Conservation (phyloP, 2,113 vertebrate species). For the Stercorarius parasiticus region DNA sequence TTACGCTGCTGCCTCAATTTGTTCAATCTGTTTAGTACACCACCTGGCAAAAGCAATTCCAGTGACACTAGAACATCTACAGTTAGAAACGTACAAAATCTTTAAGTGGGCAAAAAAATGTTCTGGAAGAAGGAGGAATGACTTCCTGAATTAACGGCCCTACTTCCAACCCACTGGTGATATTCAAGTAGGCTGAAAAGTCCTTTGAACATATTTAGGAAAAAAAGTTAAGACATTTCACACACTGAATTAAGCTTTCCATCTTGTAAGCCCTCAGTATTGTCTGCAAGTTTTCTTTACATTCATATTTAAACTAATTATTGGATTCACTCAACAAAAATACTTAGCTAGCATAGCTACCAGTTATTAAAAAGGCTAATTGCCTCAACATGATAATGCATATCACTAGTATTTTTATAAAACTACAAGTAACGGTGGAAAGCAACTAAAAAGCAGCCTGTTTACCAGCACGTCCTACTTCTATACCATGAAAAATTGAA, state of each 20-base stretch:
- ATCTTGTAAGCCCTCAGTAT: not conserved
- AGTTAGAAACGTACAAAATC: not conserved
- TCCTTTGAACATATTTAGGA: not conserved
- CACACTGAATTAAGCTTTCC: not conserved
- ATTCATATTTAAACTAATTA: not conserved
- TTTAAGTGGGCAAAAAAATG: not conserved
- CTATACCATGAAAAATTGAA: not conserved
- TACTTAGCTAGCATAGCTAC: not conserved
- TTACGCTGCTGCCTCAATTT: not conserved
- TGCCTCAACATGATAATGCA: not conserved
- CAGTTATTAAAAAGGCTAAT: not conserved
- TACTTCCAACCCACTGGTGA: not conserved
- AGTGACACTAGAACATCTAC: not conserved
- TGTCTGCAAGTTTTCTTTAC: not conserved
- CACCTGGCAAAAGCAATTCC: not conserved
- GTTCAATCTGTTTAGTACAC: not conserved
- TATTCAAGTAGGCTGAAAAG: not conserved
- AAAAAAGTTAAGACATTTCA: not conserved
- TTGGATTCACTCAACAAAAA: not conserved
- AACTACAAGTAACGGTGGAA: not conserved
- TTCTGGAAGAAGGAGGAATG: not conserved
- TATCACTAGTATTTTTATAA: not conserved
- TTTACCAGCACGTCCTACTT: not conserved
- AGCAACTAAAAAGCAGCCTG: not conserved
- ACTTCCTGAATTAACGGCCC: not conserved